Evolutionary conservation across 1,140 invertebrate genomes (phyloP), one percentile per base, ranked within the genome.

Genomic region (Aethina tumida): DNA sequence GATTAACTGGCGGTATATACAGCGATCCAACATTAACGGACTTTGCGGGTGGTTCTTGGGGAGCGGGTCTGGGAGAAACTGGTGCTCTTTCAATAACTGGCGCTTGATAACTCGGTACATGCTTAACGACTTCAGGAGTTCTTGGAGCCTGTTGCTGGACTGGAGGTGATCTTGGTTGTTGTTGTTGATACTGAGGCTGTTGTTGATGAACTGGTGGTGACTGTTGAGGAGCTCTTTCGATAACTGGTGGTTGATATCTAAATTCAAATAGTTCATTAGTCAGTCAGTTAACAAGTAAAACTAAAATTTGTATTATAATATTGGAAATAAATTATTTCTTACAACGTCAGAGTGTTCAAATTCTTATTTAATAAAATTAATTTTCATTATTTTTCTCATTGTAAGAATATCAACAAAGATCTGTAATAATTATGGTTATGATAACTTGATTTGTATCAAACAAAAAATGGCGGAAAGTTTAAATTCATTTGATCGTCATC

Each of bases 211-310:
- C 32, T 13, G 43, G 42, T 3, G 36, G 28, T 3, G 25, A 39
- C 4, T 13, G 64, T 26, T 64, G 64, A 47, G 64, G 59, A 34
- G 62, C 63, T 38, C 5, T 60, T 63, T 36, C 67, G 55, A 30
- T 31, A 8, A 43, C 18, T 36, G 43, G 22, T 8, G 22, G 22
- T 24, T 24, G 22, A 12, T 12, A 15, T 7, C 10, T 28, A 15
- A 28, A 28, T 28, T 28, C 27, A 13, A 12, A 6, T 13, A 28
- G 7, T 9, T 9, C 15, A n/a, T 9, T 30, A 8, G 28, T 14
- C 9, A 30, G 16, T 14, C 14, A 15, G 9, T 30, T 30, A 15
- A 30, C 9, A 14, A 30, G 16, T 14, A 14, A 4, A n/a, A 30
- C 9, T 9, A 14, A 30, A 10, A 30, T n/a, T 10, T 14, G 12